These are phyloP conservation scores for Rhabdophis nuchalis DNA, from an alignment of 2,797 vertebrate species.

Conservation along the genomic window DNA sequence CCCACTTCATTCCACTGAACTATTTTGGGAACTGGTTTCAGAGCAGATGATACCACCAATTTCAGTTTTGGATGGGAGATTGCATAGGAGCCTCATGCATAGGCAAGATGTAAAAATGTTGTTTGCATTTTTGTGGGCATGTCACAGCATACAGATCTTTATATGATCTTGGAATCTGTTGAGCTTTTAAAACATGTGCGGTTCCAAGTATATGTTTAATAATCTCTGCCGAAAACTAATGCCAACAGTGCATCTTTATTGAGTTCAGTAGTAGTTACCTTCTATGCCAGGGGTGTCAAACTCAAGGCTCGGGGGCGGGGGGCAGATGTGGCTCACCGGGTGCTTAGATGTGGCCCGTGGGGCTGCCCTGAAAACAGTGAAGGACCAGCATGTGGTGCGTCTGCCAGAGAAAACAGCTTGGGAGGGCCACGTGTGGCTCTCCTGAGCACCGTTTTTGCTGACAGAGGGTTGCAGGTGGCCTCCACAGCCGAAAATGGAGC, in stretches of 20 bases:
- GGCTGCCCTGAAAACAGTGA: too few species aligned
- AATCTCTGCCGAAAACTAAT: background rate
- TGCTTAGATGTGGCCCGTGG: too few species aligned
- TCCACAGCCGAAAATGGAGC: too few species aligned
- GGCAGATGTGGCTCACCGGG: too few species aligned
- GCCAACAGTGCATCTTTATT: background rate
- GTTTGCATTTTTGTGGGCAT: background rate
- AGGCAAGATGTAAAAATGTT: background rate
- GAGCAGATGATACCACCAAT: background rate
- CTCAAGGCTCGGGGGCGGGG: too few species aligned
- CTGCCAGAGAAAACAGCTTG: too few species aligned
- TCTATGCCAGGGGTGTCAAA: background rate
- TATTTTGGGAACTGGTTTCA: conserved; percentile 9
- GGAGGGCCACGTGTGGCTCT: too few species aligned
- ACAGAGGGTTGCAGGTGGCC: too few species aligned
- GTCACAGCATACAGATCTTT: background rate
- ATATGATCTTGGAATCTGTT: background rate
- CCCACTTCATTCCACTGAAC: conserved; percentile 12
- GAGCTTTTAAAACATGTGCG: background rate
- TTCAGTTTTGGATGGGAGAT: background rate
- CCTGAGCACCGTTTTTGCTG: too few species aligned
- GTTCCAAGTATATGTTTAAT: background rate
- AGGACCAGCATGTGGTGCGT: too few species aligned
- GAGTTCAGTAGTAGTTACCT: background rate
- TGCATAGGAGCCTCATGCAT: background rate